Evolutionary conservation across 2,797 vertebrate species (phyloP), one percentile per base, ranked within the genome.

Genomic region (Onychomys arenicola): DNA sequence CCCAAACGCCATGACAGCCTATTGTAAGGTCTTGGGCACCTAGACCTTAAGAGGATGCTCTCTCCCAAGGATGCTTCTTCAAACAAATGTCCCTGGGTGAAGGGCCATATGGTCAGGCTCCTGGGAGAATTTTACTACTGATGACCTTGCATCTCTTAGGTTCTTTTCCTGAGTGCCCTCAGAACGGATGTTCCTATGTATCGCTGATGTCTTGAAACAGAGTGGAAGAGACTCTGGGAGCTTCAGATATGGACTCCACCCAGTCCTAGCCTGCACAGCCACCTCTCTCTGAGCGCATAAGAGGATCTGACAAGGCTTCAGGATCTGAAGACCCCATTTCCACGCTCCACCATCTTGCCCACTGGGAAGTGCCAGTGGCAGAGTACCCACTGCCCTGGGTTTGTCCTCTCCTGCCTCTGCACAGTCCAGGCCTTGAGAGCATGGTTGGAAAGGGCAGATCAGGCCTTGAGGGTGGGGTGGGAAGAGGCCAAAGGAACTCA

Each of bases 211-310:
- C 40, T 73, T 67, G 27, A 29, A 32, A 81, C 14, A 55, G 75
- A 37, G 13, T 55, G 76, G 75, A 29, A 25, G 65, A 63, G 76
- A 82, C 17, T 32, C 46, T 61, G 32, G 27, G 34, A 12, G 32
- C 63, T 40, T 61, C 23, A 46, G 37, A 78, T 34, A 67, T 32
- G 10, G 46, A 17, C 16, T 25, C 17, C 12, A 49, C n/a, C 67
- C 0, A 0, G 6, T 4, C 16, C 61, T 5, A 0, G 16, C 23
- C 34, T 1, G 17, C 65, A 37, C 17, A 37, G 46, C 71, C 8
- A 21, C 77, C 83, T 13, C 16, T 52, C 23, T 43, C 40, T 14
- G n/a, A 63, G 27, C 34, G 9, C 14, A 1, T 16, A 57, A 73
- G 83, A 46, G 10, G 23, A 71, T 5, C 2, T 9, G 52, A 55